phyloP scores from a whole-genome alignment of 2,113 vertebrate species.

The Ammodytes marinus region DNA sequence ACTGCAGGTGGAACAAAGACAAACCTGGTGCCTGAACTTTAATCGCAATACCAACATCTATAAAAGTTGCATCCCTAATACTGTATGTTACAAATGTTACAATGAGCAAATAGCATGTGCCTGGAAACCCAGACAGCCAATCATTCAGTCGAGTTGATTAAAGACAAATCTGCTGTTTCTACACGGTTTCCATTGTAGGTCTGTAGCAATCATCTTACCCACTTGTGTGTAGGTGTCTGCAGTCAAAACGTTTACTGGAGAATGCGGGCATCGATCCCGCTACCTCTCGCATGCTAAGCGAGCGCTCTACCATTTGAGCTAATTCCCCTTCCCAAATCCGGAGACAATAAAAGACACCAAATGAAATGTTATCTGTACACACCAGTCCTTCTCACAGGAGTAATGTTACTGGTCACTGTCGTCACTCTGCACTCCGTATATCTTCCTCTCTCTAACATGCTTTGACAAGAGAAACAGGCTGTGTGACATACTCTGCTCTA shows the following conservation, averaged over 20 bases:
- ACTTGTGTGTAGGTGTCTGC: neutral
- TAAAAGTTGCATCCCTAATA: too few species aligned
- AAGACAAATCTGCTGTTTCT: neutral
- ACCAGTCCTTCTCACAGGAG: neutral
- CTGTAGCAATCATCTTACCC: neutral
- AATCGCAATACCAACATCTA: too few species aligned
- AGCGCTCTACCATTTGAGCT: constrained; percentile 90
- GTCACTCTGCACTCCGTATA: neutral
- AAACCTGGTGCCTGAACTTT: too few species aligned
- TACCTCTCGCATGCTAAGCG: constrained; percentile 86
- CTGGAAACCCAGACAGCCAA: neutral
- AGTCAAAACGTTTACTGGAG: constrained; percentile 33
- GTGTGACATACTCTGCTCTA: constrained; percentile 19
- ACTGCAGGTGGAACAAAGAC: too few species aligned
- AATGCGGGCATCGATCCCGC: constrained; percentile 79
- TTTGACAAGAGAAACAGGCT: neutral
- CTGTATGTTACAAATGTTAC: too few species aligned
- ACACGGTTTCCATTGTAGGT: neutral
- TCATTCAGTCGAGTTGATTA: neutral
- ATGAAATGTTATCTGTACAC: neutral
- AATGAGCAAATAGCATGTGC: neutral
- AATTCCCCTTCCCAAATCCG: constrained; percentile 68
- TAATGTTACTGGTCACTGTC: neutral
- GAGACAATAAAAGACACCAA: accelerated
- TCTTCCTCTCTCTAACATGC: neutral